Evolutionary conservation across 2,888 invertebrate species (phyloP), one percentile per base, ranked within the genome.

Genomic region (Epicampocera succincta): DNA sequence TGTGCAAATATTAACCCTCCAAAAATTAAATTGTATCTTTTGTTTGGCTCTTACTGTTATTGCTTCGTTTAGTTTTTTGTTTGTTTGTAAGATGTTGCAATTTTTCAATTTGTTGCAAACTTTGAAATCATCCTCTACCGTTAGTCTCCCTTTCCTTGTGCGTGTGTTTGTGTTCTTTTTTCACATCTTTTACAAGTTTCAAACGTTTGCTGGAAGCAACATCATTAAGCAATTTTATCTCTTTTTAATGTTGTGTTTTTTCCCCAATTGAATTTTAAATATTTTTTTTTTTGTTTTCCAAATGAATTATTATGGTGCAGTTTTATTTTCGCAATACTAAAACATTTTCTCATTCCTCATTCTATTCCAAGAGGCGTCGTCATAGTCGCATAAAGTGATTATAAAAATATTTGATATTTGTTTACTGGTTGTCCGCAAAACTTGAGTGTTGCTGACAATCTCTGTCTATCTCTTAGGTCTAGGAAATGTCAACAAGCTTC

Each of bases 11-110:
- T 69, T 42, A 44, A 56, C 40, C 58, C 56, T 60, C 29, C 33
- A 56, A 25, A 66, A 60, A 60, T 17, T 44, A 69, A 78, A 42
- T 44, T 77, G 52, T 74, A 61, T 19, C 6, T 83, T 69, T 75
- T 84, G 84, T 85, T 84, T 83, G 33, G 58, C 54, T 83, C 25
- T 76, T 81, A 15, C 74, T 81, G 19, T 56, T 83, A 61, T 73
- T 80, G 21, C 46, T 63, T 63, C 61, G 29, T 42, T 46, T 44
- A 13, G 11, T 40, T 13, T 52, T 52, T 40, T 73, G 21, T 42
- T n/a, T n/a, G n/a, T n/a, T n/a, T n/a, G n/a, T n/a, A n/a, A n/a
- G n/a, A n/a, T n/a, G n/a, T n/a, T n/a, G n/a, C n/a, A 58, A 52
- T 54, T 65, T 76, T 48, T 78, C 77, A 56, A 80, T 81, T 25